phyloP scores from a whole-genome alignment of 2,888 invertebrate species.

The Theodoxus fluviatilis region DNA sequence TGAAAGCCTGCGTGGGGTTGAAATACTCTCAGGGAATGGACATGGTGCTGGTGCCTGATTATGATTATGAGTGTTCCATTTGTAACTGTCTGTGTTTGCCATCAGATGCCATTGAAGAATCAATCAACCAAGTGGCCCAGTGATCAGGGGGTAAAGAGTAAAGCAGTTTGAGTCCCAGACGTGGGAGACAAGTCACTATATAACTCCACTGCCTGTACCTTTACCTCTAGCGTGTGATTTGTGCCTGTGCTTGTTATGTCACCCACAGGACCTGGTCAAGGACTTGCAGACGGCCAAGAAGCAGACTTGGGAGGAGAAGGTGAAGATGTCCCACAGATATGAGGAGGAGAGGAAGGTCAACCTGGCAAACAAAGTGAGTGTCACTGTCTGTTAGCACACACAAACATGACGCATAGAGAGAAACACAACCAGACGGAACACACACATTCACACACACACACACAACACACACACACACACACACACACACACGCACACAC shows the following conservation, averaged over 20 bases:
- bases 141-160: too few species aligned
- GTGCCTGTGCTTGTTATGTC: background rate
- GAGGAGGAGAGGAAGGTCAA: slow-evolving; percentile 58
- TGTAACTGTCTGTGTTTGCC: too few species aligned
- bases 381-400: background rate
- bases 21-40: too few species aligned
- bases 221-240: too few species aligned
- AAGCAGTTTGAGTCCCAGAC: too few species aligned
- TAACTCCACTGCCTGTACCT: too few species aligned
- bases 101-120: too few species aligned
- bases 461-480: slow-evolving; percentile 7
- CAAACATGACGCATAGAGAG: background rate
- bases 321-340: slow-evolving; percentile 46
- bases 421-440: background rate
- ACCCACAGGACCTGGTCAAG: slow-evolving; percentile 51
- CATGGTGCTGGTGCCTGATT: too few species aligned
- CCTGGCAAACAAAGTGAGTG: slow-evolving; percentile 54
- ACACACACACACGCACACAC: background rate
- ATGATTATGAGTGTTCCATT: too few species aligned
- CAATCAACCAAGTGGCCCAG: too few species aligned
- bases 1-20: too few species aligned
- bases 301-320: slow-evolving; percentile 61
- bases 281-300: slow-evolving; percentile 60
- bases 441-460: slow-evolving; percentile 11
- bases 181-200: too few species aligned